A percentile compares a stretch with the other conserved stretches of the same genome.
phyloP scores from a whole-genome alignment of 2,113 vertebrate genomes.

The Rhinolophus ferrumequinum region DNA sequence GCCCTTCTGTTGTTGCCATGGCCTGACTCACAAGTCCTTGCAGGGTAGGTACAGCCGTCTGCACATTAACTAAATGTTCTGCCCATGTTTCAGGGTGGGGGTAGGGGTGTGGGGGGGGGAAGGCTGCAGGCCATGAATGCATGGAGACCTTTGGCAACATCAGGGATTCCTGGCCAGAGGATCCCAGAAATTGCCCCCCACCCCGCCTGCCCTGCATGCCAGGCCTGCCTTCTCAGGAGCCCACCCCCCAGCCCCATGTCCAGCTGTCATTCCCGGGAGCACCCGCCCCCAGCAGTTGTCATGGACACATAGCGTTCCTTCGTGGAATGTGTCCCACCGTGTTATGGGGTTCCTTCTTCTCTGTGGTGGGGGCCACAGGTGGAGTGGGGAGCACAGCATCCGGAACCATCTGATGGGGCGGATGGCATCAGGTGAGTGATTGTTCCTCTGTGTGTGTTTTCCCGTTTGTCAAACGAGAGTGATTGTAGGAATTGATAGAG shows the following conservation, averaged over 20 bases:
- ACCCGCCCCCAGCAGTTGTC: conserved; percentile 27
- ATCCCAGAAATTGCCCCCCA: neutral
- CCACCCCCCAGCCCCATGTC: neutral
- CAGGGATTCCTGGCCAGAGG: neutral
- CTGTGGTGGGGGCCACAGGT: neutral
- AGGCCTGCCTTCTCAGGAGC: neutral
- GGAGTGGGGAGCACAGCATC: neutral
- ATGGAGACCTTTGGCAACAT: neutral
- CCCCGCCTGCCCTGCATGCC: neutral
- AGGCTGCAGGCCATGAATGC: neutral
- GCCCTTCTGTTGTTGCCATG: neutral
- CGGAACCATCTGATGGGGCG: neutral
- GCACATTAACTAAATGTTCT: neutral
- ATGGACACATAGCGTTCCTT: neutral
- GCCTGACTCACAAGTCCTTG: neutral
- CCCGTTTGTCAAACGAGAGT: neutral
- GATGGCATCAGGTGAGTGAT: no score
- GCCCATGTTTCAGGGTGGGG: neutral
- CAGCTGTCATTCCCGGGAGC: conserved; percentile 53
- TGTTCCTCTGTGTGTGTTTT: neutral
- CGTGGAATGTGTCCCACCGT: neutral
- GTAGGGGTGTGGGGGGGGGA: neutral
- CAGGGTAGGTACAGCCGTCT: neutral
- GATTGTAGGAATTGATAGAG: neutral
- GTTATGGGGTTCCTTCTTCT: neutral